Percentiles rank a stretch among this genome's conserved stretches.
Evolutionary conservation across 2,888 invertebrate species (phyloP).

Genomic region (Eutolmus rufibarbis): DNA sequence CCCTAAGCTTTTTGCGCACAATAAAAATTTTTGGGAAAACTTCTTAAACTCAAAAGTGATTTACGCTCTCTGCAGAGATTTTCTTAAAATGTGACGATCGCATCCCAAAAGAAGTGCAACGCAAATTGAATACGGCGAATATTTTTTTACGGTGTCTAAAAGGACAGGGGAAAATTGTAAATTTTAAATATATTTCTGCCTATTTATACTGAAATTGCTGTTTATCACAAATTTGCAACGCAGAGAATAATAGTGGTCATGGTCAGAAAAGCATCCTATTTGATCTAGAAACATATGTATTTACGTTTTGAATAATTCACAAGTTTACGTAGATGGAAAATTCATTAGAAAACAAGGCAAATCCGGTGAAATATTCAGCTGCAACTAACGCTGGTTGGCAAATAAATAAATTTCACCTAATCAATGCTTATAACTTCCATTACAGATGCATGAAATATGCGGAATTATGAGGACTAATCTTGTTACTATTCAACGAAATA

Average conservation of each 20-base stretch:
- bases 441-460: neutral
- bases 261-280: neutral
- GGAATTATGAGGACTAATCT: neutral
- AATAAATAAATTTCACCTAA: neutral
- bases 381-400: neutral
- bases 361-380: neutral
- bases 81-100: neutral
- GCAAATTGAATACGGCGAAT: neutral
- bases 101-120: neutral
- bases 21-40: neutral
- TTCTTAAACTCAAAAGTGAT: neutral
- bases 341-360: neutral
- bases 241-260: neutral
- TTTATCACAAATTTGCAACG: neutral
- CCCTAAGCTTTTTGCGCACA: neutral
- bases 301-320: neutral
- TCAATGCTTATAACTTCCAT: neutral
- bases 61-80: neutral
- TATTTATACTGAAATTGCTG: neutral
- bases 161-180: neutral
- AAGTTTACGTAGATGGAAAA: neutral
- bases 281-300: neutral
- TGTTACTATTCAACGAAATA: neutral
- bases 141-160: neutral
- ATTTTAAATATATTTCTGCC: neutral